Conservation (phyloP, 2,113 vertebrate genomes). For the Loxodonta africana region DNA sequence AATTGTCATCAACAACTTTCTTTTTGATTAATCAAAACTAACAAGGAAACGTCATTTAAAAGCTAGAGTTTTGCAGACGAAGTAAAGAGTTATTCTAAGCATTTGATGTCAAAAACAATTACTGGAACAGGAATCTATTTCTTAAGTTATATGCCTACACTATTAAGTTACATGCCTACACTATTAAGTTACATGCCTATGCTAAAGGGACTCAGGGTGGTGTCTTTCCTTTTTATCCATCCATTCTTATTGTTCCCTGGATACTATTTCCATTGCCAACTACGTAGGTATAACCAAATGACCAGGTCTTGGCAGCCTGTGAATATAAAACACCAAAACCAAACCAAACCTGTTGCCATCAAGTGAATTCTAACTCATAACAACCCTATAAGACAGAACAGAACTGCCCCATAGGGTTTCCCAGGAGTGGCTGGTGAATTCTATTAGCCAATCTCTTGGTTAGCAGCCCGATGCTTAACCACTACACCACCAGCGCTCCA, state of each 20-base stretch:
- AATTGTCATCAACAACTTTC: not conserved
- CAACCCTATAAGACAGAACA: too few species aligned
- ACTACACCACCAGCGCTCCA: too few species aligned
- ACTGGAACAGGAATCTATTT: not conserved
- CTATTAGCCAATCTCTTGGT: too few species aligned
- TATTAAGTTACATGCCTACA: not conserved
- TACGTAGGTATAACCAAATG: not conserved
- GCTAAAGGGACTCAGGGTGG: not conserved
- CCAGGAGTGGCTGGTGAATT: too few species aligned
- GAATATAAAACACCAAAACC: not conserved
- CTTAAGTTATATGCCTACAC: not conserved
- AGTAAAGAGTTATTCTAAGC: not conserved
- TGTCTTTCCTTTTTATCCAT: not conserved
- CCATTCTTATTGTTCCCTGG: not conserved
- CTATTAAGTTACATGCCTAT: not conserved
- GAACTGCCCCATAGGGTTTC: too few species aligned
- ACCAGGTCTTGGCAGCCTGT: not conserved
- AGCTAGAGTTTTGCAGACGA: not conserved
- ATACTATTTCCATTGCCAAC: not conserved
- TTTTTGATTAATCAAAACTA: constrained; percentile 26
- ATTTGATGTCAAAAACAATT: not conserved
- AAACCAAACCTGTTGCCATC: too few species aligned
- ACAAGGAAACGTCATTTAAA: not conserved
- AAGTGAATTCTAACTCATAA: too few species aligned
- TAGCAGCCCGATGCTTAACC: too few species aligned